Evolutionary conservation across 1,140 invertebrate genomes (phyloP).

Genomic region (Drosophila athabasca): DNA sequence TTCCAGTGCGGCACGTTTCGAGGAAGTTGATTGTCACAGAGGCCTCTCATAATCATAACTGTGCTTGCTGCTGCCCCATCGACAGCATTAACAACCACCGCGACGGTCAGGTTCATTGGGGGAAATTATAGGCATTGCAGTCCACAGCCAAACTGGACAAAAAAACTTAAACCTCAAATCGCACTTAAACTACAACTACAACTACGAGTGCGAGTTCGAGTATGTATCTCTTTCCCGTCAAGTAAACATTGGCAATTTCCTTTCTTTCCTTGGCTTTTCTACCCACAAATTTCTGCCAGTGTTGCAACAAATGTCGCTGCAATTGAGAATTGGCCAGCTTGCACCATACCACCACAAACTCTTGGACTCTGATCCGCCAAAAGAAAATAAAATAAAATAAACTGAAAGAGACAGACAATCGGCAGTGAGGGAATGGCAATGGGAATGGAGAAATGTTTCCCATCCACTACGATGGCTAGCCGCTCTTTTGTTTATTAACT

Average conservation of each 20-base stretch:
- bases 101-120: constrained; percentile 78
- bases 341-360: too few relatives aligned
- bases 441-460: constrained; percentile 25
- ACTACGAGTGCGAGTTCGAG: too few relatives aligned
- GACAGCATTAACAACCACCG: constrained; percentile 16
- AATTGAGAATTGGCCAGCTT: constrained; percentile 33
- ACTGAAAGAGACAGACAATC: constrained; percentile 31
- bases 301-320: constrained; percentile 8
- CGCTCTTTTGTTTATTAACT: constrained; percentile 54
- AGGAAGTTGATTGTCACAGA: constrained; percentile 76
- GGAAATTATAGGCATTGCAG: constrained; percentile 64
- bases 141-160: constrained; percentile 20
- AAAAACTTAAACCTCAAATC: constrained; percentile 31
- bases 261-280: not conserved
- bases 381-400: constrained; percentile 17
- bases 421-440: not conserved
- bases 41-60: constrained; percentile 64
- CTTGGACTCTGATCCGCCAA: constrained; percentile 18
- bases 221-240: too few relatives aligned
- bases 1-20: constrained; percentile 56
- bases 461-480: constrained; percentile 21
- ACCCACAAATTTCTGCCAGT: constrained; percentile 8
- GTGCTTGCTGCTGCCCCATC: constrained; percentile 39
- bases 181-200: not conserved
- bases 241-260: too few relatives aligned